Base-by-base conservation (phyloP, 2,797 vertebrate species). In the Acipenser oxyrinchus region DNA sequence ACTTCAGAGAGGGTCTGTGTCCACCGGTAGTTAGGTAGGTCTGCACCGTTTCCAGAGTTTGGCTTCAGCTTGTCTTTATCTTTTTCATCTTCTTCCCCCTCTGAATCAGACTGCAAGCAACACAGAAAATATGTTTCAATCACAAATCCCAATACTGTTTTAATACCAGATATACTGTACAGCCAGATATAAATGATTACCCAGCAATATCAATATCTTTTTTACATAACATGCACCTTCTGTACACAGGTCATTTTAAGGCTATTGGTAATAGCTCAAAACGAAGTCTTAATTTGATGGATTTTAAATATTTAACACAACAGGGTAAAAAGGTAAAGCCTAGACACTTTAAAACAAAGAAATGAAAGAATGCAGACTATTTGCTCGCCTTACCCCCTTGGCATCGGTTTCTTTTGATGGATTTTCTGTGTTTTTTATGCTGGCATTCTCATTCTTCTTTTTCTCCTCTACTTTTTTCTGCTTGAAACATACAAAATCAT, bases 31-130 rank as follows among this genome's bases (percentile, higher is more conserved):
- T 81, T 86, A 1, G 91, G 84, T 73, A 98, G 81, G 70, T 99
- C 95, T 4, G 93, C 95, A 71, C 97, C 97, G 0, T 99, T 99
- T 63, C 94, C 97, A 48, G 91, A 71, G 59, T 99, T 99, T 8
- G 97, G 97, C 78, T 94, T 99, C 58, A 99, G 79, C 76, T 98
- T 99, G 59, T 88, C 93, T 80, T 96, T 98, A 79, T 98, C 97
- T 73, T 98, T 98, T 78, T 97, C 96, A 9, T 98, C 96, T 63
- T 99, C 95, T 63, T 98, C 96, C 64, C 91, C 96, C 0, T 93
- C 92, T 0, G 91, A 91, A 0, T 95, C 94, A 50, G 87, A 85
- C 88, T 92, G 73, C 73, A 59, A 67, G 48, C 60, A 58, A 0
- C n/a, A 70, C 0, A 1, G 63, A 48, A 6, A 0, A 0, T 6